These are phyloP conservation scores for Trinectes maculatus DNA, from an alignment of 2,113 vertebrate genomes.

Conservation along the genomic window DNA sequence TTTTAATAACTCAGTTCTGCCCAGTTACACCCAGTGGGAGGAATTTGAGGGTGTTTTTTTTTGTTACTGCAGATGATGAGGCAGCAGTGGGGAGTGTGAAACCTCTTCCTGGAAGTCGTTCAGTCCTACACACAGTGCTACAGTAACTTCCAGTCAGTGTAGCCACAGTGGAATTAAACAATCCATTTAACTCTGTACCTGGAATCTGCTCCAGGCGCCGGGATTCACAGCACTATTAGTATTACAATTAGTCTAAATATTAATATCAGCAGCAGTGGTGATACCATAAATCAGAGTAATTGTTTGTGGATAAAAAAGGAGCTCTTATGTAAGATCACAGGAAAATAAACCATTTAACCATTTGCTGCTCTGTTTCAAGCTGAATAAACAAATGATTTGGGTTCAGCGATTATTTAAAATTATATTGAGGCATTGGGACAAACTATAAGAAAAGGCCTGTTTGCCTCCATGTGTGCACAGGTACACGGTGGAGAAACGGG, in stretches of 20 bases:
- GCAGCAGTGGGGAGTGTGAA: conserved; percentile 28
- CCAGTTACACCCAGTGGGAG: conserved; percentile 3
- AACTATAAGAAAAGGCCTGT: no score
- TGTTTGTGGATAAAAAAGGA: no score
- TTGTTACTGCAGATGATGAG: conserved; percentile 49
- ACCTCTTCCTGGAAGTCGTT: conserved; percentile 57
- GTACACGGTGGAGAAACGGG: conserved; percentile 18
- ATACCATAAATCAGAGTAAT: background rate
- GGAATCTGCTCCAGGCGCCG: background rate
- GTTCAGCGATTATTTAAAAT: no score
- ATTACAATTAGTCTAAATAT: no score
- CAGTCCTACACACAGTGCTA: conserved; percentile 37
- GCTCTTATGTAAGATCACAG: background rate
- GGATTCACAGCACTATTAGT: background rate
- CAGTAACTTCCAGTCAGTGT: conserved; percentile 46
- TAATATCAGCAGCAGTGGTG: background rate
- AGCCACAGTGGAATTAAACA: conserved; percentile 48
- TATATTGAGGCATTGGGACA: no score
- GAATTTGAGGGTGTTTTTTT: background rate
- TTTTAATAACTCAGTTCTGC: background rate
- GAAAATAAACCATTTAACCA: background rate
- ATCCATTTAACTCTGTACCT: conserved; percentile 25
- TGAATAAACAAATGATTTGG: background rate
- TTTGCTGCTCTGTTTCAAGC: background rate
- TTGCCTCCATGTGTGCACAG: background rate